A percentile compares a stretch with the other conserved stretches of the same genome.
phyloP scores from a whole-genome alignment of 2,797 vertebrate genomes.

The Gallinago nigripennis region DNA sequence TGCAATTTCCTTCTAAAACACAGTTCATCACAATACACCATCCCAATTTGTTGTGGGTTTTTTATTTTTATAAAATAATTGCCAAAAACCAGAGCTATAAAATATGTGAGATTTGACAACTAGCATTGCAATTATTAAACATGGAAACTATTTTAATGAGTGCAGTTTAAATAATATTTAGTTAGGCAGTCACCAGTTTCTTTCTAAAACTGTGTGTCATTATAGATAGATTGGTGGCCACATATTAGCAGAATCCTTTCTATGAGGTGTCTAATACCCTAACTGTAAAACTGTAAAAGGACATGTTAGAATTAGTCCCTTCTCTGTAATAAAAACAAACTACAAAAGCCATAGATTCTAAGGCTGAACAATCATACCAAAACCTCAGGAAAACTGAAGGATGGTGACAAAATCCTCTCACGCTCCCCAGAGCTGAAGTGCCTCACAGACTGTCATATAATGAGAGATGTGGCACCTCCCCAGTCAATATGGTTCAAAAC shows the following conservation, averaged over 20 bases:
- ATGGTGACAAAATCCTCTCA: background rate
- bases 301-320: background rate
- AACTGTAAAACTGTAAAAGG: background rate
- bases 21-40: background rate
- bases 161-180: background rate
- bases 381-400: background rate
- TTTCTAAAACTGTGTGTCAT: background rate
- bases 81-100: background rate
- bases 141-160: background rate
- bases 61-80: background rate
- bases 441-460: background rate
- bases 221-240: rapidly evolving
- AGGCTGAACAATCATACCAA: background rate
- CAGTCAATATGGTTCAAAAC: background rate
- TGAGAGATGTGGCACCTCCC: background rate
- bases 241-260: background rate
- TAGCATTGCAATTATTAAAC: background rate
- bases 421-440: background rate
- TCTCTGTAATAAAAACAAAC: background rate
- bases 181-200: background rate
- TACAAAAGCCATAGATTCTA: background rate
- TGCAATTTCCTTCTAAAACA: background rate
- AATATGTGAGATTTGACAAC: background rate
- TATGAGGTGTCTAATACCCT: background rate
- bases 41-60: background rate